A percentile compares a stretch with the other conserved stretches of the same genome.
Evolutionary conservation across 2,888 invertebrate species (phyloP).

Genomic region (Creontiades dilutus): DNA sequence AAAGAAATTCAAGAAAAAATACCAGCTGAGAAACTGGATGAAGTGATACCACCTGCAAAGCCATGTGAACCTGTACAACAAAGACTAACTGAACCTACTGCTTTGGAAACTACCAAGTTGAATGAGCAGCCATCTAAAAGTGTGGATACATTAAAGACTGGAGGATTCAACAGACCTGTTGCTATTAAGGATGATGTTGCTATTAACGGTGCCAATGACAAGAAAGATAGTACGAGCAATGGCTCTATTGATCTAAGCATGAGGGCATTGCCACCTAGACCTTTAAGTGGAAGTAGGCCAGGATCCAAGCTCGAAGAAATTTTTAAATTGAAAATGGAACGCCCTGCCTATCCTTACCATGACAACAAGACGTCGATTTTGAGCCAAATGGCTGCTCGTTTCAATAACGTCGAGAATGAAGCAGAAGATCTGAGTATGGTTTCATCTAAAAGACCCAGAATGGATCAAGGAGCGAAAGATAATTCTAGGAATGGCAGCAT

Average conservation of each 20-base stretch:
- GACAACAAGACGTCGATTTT: constrained; percentile 58
- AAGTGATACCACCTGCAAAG: constrained; percentile 69
- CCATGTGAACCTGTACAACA: constrained; percentile 19
- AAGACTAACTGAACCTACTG: not conserved
- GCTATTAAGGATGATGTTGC: not conserved
- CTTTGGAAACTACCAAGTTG: not conserved
- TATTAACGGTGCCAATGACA: not conserved
- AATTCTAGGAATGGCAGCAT: constrained; percentile 81
- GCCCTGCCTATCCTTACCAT: constrained; percentile 11
- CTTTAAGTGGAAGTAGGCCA: constrained; percentile 27
- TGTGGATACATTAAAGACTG: not conserved
- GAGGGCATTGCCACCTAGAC: not conserved
- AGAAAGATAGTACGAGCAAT: not conserved
- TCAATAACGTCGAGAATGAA: constrained; percentile 67
- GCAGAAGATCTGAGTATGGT: constrained; percentile 48
- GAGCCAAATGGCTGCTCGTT: constrained; percentile 73
- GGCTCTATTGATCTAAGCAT: constrained; percentile 34
- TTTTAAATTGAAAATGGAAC: constrained; percentile 74
- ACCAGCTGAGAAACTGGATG: constrained; percentile 76
- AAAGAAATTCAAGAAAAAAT: not conserved
- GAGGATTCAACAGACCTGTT: not conserved
- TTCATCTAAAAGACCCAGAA: constrained; percentile 56
- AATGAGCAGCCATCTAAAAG: not conserved
- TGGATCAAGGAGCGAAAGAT: constrained; percentile 60
- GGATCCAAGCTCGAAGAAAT: constrained; percentile 75